Conservation (phyloP, 2,797 vertebrate genomes). For the Hydrophis major region DNA sequence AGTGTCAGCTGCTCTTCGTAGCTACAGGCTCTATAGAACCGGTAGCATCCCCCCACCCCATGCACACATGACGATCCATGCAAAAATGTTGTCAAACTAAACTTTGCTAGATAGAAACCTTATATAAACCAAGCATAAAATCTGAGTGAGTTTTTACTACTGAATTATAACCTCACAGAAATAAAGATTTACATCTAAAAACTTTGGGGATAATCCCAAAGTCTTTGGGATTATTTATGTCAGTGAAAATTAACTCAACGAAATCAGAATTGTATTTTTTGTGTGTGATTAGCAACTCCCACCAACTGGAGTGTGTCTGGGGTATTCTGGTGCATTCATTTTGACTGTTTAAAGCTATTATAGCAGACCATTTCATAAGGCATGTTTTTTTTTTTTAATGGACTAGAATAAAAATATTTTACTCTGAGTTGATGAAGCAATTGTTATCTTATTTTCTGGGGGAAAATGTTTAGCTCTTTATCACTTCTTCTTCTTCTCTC, state of each 20-base stretch:
- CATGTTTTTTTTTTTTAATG: background rate
- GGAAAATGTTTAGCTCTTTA: background rate
- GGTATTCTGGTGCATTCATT: background rate
- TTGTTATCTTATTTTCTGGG: background rate
- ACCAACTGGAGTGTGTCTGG: background rate
- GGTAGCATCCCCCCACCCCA: too few relatives aligned
- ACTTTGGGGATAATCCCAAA: background rate
- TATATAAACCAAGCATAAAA: conserved; percentile 67
- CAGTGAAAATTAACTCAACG: conserved; percentile 11
- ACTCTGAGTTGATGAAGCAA: background rate
- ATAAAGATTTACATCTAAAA: conserved; percentile 50
- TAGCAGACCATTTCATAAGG: background rate
- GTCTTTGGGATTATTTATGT: conserved; percentile 11
- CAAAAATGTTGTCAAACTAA: conserved; percentile 61
- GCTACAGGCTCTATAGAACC: too few relatives aligned
- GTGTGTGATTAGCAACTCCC: background rate
- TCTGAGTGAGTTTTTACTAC: conserved; percentile 66
- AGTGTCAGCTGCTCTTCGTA: too few relatives aligned
- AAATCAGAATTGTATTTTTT: conserved; percentile 5
- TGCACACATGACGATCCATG: conserved; percentile 36
- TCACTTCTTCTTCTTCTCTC: background rate
- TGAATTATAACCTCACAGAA: conserved; percentile 56
- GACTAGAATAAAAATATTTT: background rate
- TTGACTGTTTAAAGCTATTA: background rate
- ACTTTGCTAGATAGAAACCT: conserved; percentile 49